Evolutionary conservation across 2,888 invertebrate species (phyloP), one percentile per base, ranked within the genome.

Genomic region (Drosophila planitibia): DNA sequence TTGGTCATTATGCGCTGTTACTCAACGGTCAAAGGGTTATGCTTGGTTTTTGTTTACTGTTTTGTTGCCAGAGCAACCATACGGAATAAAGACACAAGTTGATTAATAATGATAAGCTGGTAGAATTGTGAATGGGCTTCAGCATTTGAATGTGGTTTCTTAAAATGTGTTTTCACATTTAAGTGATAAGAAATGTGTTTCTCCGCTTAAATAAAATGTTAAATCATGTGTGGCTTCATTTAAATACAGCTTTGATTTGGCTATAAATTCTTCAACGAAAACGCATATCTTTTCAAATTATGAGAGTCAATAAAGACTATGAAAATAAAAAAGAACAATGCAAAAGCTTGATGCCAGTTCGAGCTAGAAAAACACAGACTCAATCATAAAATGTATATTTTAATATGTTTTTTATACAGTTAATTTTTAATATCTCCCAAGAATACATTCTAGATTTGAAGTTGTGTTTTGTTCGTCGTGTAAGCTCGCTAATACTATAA

Each of bases 1-100:
- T 54, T 61, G 73, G 22, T 37, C 51, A 61, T 39, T 57, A 39
- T 39, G 19, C 68, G 10, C 70, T 70, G 28, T 70, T 51, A 47
- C 10, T 12, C 19, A 4, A n/a, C n/a, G n/a, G 12, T 0, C 30
- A 32, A 47, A 30, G 41, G 14, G 58, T 47, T 25, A 37, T 70
- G 37, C 47, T 25, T 9, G 61, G n/a, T 54, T 58, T 37, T 37
- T 7, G 28, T 54, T 35, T 1, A 35, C 51, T 10, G 14, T 25
- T 16, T 49, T 49, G 53, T 25, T 44, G n/a, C n/a, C 12, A 39
- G n/a, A 19, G 3, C 19, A 19, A 9, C 19, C 9, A 39, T 0
- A 12, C 10, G 2, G 12, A 12, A 22, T 44, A 12, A 22, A 44
- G 44, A 5, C 22, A 47, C 47, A 0, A 16, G 47, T 47, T 4